Evolutionary conservation across 1,140 invertebrate genomes (phyloP), one percentile per base, ranked within the genome.

Genomic region (Lordiphosa collinella): DNA sequence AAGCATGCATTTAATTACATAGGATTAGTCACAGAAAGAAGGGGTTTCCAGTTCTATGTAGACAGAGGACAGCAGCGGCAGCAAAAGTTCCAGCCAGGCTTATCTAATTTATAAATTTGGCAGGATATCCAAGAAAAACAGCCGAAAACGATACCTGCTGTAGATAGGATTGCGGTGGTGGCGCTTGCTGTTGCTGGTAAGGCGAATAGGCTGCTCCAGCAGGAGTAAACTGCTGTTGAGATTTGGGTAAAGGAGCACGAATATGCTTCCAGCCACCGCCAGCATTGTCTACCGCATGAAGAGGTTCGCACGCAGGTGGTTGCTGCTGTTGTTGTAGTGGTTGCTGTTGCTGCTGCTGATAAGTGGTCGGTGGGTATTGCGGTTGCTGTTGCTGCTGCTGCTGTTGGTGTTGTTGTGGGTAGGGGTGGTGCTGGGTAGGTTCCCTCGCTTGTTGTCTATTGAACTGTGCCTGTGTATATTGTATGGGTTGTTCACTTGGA

Each of bases 91-190:
- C 60, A 54, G 72, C 65, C 41, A 44, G 41, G 41, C 41, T 41
- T 22, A 8, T 14, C 10, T 13, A 29, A 29, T 29, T 29, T 11
- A 29, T 18, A 18, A 18, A 18, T 18, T 18, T 18, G 4, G 18
- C 3, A 4, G 18, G 18, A 18, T 25, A 56, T 76, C 71, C 72
- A 66, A 58, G 36, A 10, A 4, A 10, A 4, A 29, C 25, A 29
- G 25, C 47, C 54, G 53, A 36, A 68, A 55, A 72, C 54, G 37
- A 58, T 82, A 82, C 76, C 76, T 90, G 88, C 64, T 87, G 87
- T 63, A 86, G 80, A 54, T 87, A 87, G 32, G 85, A 65, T 78
- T 88, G 89, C 35, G 86, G 89, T 16, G 86, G 87, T 13, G 85
- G 67, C 11, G 34, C 40, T 6, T 37, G 38, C 11, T 36, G 56